Percentiles rank a stretch among this genome's conserved stretches.
Evolutionary conservation across 2,888 invertebrate species (phyloP).

Genomic region (Drosophila kanekoi): DNA sequence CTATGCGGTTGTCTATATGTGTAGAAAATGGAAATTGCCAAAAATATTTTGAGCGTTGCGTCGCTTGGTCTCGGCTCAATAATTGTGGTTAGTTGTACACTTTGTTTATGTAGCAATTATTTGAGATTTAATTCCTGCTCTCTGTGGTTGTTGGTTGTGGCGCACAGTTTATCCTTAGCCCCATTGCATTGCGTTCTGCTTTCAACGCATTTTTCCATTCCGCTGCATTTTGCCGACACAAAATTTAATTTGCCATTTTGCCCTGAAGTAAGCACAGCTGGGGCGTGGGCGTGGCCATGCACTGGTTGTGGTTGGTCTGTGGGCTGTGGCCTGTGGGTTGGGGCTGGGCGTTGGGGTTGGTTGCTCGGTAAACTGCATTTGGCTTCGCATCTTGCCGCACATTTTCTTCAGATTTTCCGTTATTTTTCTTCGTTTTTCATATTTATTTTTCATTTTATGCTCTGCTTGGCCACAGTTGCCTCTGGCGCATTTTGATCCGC

Average conservation of each 20-base stretch:
- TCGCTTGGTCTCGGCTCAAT: slow-evolving; percentile 26
- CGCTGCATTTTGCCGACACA: slow-evolving; percentile 68
- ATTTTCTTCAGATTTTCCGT: slow-evolving; percentile 43
- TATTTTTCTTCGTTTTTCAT: slow-evolving; percentile 53
- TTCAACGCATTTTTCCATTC: slow-evolving; percentile 68
- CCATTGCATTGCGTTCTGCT: slow-evolving; percentile 29
- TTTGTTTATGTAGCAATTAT: slow-evolving; percentile 60
- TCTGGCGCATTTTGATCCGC: slow-evolving; percentile 65
- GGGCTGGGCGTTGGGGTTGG: background rate
- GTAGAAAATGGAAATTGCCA: slow-evolving; percentile 34
- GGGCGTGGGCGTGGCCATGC: slow-evolving; percentile 53
- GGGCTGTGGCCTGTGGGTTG: background rate
- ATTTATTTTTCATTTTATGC: slow-evolving; percentile 79
- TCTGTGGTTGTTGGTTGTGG: slow-evolving; percentile 30
- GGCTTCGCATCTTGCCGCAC: slow-evolving; percentile 51
- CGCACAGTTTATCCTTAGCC: slow-evolving; percentile 27
- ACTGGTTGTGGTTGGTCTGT: background rate
- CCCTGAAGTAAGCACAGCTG: slow-evolving; percentile 57
- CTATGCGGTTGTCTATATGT: background rate
- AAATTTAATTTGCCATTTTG: slow-evolving; percentile 75
- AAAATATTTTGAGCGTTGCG: slow-evolving; percentile 7
- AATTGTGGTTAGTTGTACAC: slow-evolving; percentile 56
- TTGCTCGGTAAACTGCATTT: slow-evolving; percentile 60
- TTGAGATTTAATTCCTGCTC: slow-evolving; percentile 63
- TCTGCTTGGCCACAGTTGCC: slow-evolving; percentile 68